Percentiles rank a stretch among this genome's conserved stretches.
phyloP scores from a whole-genome alignment of 1,140 invertebrate genomes.

The Pinna nobilis region DNA sequence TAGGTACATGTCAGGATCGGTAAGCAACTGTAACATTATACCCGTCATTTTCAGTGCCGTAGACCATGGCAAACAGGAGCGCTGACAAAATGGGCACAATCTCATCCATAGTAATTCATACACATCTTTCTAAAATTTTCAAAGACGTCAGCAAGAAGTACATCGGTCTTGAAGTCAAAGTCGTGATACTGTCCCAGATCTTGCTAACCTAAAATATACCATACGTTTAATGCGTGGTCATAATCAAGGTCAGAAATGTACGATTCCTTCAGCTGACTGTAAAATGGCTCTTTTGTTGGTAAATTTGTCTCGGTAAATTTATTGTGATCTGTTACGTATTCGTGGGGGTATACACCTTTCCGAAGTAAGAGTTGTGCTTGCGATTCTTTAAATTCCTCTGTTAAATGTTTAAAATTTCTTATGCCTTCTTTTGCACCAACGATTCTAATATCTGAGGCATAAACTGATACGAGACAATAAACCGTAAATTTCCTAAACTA shows the following conservation, averaged over 20 bases:
- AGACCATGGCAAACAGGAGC: conserved; percentile 51
- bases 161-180: conserved; percentile 65
- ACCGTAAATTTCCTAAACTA: background rate
- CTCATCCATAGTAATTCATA: conserved; percentile 48
- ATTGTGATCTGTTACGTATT: conserved; percentile 6
- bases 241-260: conserved; percentile 49
- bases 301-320: conserved; percentile 12
- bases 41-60: conserved; percentile 36
- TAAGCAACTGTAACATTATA: too few relatives aligned
- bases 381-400: conserved; percentile 9
- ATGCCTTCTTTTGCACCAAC: conserved; percentile 43
- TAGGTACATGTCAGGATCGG: conserved; percentile 51
- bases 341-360: too few relatives aligned
- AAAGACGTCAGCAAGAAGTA: conserved; percentile 73
- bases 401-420: conserved; percentile 6
- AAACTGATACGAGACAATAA: conserved; percentile 33
- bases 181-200: conserved; percentile 71
- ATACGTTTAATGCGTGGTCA: conserved; percentile 56
- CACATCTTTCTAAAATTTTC: conserved; percentile 70
- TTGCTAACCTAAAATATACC: conserved; percentile 58
- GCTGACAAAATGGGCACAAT: conserved; percentile 60
- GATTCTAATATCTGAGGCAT: conserved; percentile 37
- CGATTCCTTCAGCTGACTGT: background rate
- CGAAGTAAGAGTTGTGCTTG: conserved; percentile 5
- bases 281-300: conserved; percentile 20